phyloP scores from a whole-genome alignment of 2,113 vertebrate species.

The Cryptotis parvus region DNA sequence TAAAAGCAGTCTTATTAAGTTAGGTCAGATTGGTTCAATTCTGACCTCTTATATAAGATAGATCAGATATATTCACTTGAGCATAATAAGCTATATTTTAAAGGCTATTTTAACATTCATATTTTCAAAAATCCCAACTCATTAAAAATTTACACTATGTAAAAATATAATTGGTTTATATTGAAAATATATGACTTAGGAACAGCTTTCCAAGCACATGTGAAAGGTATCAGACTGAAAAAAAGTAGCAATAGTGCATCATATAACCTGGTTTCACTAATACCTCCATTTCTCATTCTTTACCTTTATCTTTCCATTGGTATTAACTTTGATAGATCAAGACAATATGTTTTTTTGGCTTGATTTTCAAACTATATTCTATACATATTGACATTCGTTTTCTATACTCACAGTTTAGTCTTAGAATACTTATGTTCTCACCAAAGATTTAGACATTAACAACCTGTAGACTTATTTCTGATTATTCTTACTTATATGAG shows the following conservation, averaged over 20 bases:
- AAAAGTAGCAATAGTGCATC: neutral
- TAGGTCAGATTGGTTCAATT: neutral
- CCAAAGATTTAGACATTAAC: too few relatives aligned
- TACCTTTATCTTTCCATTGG: neutral
- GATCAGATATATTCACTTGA: too few relatives aligned
- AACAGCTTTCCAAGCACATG: neutral
- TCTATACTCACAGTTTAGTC: neutral
- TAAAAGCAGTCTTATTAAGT: neutral
- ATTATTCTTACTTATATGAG: neutral
- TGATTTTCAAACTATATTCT: neutral
- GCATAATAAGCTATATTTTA: slow-evolving; percentile 1
- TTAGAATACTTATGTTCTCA: neutral
- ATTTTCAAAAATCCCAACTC: neutral
- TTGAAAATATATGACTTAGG: neutral
- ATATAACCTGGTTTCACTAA: neutral
- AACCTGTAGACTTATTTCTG: neutral
- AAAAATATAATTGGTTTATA: neutral
- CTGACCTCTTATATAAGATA: too few relatives aligned
- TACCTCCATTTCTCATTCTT: neutral
- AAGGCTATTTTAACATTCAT: slow-evolving; percentile 7
- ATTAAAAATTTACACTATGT: neutral
- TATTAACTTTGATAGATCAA: neutral
- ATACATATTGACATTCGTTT: neutral
- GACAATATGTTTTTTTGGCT: neutral
- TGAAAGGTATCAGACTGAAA: neutral